Percentiles rank a stretch among this genome's conserved stretches.
phyloP scores from a whole-genome alignment of 2,888 invertebrate species.

The Eupithecia insigniata region DNA sequence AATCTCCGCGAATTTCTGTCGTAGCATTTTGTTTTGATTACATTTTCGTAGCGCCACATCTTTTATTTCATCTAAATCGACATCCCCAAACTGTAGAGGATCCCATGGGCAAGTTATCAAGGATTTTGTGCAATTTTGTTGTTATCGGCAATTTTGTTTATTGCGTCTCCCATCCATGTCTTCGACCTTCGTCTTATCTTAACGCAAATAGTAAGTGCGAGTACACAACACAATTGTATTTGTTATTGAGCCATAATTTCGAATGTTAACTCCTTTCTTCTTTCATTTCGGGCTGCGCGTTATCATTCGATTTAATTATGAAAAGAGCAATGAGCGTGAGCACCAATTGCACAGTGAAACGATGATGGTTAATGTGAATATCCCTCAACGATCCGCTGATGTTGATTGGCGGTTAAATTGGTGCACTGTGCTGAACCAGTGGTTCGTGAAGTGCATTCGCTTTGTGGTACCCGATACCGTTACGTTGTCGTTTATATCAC shows the following conservation, averaged over 20 bases:
- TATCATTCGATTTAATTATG: slow-evolving; percentile 8
- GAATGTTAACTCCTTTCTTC: background rate
- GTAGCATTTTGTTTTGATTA: slow-evolving; percentile 13
- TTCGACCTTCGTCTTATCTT: slow-evolving; percentile 9
- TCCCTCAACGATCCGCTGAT: slow-evolving; percentile 28
- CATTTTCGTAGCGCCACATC: slow-evolving; percentile 23
- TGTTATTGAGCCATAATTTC: slow-evolving; percentile 2
- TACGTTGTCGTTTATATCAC: slow-evolving; percentile 41
- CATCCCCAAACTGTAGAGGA: slow-evolving; percentile 25
- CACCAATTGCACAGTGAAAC: slow-evolving; percentile 8
- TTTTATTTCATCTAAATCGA: slow-evolving; percentile 30
- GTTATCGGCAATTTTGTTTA: slow-evolving; percentile 21
- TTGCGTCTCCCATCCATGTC: background rate
- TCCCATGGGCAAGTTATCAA: slow-evolving; percentile 20
- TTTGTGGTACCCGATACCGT: slow-evolving; percentile 49
- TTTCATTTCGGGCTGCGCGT: slow-evolving; percentile 5
- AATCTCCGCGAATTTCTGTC: slow-evolving; percentile 10
- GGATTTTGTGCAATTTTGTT: slow-evolving; percentile 8
- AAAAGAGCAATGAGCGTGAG: background rate
- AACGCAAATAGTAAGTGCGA: slow-evolving; percentile 5
- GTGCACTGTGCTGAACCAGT: slow-evolving; percentile 55
- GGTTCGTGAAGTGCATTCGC: slow-evolving; percentile 60
- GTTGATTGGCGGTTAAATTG: slow-evolving; percentile 47
- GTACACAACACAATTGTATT: slow-evolving; percentile 4
- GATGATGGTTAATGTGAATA: slow-evolving; percentile 21